Evolutionary conservation across 2,113 vertebrate species (phyloP).

Genomic region (Cryptoleucopteryx plumbea): DNA sequence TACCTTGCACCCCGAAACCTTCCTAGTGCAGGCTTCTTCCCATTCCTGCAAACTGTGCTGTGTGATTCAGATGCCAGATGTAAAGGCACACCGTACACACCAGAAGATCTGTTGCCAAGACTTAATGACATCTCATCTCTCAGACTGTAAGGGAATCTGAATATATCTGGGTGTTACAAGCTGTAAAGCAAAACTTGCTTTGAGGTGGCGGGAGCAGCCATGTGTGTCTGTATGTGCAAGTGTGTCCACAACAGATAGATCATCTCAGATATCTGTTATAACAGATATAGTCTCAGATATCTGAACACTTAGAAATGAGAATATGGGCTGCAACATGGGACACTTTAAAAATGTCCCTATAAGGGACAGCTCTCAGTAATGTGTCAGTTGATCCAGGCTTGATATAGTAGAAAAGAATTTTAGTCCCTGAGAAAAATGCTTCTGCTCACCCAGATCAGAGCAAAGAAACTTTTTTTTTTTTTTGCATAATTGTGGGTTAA

Average conservation of each 20-base stretch:
- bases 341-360: background rate
- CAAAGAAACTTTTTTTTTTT: background rate
- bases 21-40: constrained; percentile 91
- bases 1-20: constrained; percentile 90
- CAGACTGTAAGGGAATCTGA: constrained; percentile 44
- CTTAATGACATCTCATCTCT: constrained; percentile 26
- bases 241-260: no score
- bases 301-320: background rate
- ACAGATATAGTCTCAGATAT: background rate
- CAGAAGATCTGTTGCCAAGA: constrained; percentile 70
- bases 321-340: background rate
- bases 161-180: background rate
- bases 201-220: background rate
- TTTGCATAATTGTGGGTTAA: background rate
- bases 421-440: background rate
- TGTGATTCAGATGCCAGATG: constrained; percentile 88
- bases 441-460: background rate
- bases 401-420: background rate
- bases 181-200: background rate
- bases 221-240: background rate
- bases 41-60: constrained; percentile 90
- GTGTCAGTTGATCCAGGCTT: background rate
- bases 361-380: background rate
- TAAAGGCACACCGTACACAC: constrained; percentile 72
- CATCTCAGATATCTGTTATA: background rate